These are phyloP conservation scores for Sitophilus oryzae DNA, from an alignment of 1,140 invertebrate species.

Conservation along the genomic window DNA sequence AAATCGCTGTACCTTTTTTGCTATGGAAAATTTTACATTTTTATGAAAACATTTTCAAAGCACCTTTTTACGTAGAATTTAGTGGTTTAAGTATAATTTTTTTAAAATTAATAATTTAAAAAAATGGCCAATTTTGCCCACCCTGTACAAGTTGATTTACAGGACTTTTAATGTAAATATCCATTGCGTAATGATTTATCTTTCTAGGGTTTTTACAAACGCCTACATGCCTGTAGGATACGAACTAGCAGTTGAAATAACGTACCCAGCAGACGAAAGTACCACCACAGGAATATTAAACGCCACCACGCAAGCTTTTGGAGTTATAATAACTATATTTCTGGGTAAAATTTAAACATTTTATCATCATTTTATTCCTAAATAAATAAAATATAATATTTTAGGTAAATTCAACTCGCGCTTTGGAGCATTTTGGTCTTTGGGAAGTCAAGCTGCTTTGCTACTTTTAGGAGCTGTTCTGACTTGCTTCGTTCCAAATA, in stretches of 20 bases:
- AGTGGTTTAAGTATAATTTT: no score
- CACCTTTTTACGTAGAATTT: no score
- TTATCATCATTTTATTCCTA: neutral
- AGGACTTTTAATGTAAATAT: no score
- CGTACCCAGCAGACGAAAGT: constrained; percentile 31
- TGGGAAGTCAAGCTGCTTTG: constrained; percentile 19
- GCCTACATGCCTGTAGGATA: constrained; percentile 31
- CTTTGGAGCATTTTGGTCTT: constrained; percentile 25
- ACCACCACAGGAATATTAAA: constrained; percentile 33
- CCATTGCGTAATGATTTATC: no score
- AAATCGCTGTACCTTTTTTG: no score
- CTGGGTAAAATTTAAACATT: constrained; percentile 11
- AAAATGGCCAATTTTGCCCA: no score
- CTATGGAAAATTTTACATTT: no score
- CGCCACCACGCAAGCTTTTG: constrained; percentile 28
- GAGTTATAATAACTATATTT: constrained; percentile 26
- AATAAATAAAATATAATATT: constrained; percentile 4
- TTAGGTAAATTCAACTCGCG: constrained; percentile 11
- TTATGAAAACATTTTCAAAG: no score
- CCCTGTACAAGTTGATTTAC: no score
- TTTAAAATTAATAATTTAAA: no score
- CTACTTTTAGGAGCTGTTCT: constrained; percentile 28
- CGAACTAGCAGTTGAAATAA: constrained; percentile 33
- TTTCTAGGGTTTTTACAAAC: constrained; percentile 29
- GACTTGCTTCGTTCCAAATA: constrained; percentile 26